A percentile compares a stretch with the other conserved stretches of the same genome.
These are phyloP conservation scores for Tympanuchus pallidicinctus DNA, from an alignment of 2,113 vertebrate species.

Conservation along the genomic window DNA sequence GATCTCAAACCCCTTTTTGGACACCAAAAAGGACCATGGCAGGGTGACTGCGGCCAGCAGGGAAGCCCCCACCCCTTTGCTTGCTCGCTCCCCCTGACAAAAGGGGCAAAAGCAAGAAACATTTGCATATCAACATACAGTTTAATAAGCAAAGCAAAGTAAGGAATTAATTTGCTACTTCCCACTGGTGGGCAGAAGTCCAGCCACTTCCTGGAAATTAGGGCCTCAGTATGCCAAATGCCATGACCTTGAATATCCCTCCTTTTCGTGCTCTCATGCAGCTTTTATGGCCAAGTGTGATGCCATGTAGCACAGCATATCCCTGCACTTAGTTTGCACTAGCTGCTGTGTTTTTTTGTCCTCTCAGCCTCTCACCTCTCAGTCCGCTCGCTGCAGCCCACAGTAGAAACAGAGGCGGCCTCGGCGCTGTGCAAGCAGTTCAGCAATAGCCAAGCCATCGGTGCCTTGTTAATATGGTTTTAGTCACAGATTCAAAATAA, in stretches of 20 bases:
- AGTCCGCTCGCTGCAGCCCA: background rate
- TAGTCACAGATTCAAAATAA: background rate
- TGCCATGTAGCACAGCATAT: accelerated
- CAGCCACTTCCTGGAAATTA: background rate
- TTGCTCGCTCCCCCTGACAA: background rate
- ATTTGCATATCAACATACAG: background rate
- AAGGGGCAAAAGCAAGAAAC: background rate
- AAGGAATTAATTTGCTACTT: background rate
- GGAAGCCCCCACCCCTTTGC: background rate
- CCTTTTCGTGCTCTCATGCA: background rate
- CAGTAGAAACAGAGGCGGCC: background rate
- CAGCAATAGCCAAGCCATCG: background rate
- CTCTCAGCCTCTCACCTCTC: background rate
- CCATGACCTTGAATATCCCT: accelerated
- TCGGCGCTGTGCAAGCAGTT: background rate
- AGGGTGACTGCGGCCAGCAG: background rate
- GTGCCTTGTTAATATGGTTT: background rate
- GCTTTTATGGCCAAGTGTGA: background rate
- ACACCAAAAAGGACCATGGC: background rate
- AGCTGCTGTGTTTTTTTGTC: background rate
- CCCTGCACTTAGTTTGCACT: background rate
- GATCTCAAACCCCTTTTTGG: background rate
- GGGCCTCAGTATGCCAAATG: accelerated
- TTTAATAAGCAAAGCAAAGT: background rate
- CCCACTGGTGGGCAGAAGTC: background rate